A percentile compares a stretch with the other conserved stretches of the same genome.
These are phyloP conservation scores for Callorhinus ursinus DNA, from an alignment of 2,113 vertebrate species.

Conservation along the genomic window DNA sequence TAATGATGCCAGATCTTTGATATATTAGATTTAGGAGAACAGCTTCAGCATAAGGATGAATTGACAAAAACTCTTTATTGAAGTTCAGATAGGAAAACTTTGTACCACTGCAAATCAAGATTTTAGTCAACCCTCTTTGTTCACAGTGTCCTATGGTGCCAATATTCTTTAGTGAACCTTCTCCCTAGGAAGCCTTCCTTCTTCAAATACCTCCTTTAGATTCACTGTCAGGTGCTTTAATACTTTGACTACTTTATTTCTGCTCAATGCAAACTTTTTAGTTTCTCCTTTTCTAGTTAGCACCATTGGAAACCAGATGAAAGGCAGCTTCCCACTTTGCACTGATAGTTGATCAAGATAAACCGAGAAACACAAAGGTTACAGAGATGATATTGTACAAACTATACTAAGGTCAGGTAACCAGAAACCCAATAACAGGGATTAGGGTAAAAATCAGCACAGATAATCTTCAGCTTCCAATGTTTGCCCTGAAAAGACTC, in stretches of 20 bases:
- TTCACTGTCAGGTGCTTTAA: constrained; percentile 52
- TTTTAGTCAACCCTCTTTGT: constrained; percentile 61
- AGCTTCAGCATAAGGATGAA: constrained; percentile 51
- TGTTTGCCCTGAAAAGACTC: constrained; percentile 54
- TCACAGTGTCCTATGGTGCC: not conserved
- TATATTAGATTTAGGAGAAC: constrained; percentile 50
- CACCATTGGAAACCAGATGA: constrained; percentile 77
- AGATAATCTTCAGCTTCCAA: constrained; percentile 68
- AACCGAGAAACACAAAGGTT: constrained; percentile 70
- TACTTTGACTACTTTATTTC: constrained; percentile 62
- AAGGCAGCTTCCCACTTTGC: constrained; percentile 72
- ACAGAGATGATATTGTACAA: constrained; percentile 74
- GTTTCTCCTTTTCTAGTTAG: constrained; percentile 67
- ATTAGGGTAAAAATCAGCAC: constrained; percentile 73
- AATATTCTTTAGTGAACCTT: constrained; percentile 55
- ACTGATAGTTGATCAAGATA: constrained; percentile 75
- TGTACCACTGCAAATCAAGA: constrained; percentile 51
- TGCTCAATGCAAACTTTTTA: constrained; percentile 71
- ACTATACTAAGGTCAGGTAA: constrained; percentile 55
- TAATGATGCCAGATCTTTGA: constrained; percentile 72
- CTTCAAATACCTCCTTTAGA: constrained; percentile 68
- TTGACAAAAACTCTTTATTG: constrained; percentile 68
- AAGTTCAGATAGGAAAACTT: constrained; percentile 75
- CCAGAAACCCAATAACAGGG: constrained; percentile 60
- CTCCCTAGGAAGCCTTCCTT: constrained; percentile 68